A percentile compares a stretch with the other conserved stretches of the same genome.
Conservation (phyloP, 1,140 invertebrate genomes). For the Procambarus clarkii region DNA sequence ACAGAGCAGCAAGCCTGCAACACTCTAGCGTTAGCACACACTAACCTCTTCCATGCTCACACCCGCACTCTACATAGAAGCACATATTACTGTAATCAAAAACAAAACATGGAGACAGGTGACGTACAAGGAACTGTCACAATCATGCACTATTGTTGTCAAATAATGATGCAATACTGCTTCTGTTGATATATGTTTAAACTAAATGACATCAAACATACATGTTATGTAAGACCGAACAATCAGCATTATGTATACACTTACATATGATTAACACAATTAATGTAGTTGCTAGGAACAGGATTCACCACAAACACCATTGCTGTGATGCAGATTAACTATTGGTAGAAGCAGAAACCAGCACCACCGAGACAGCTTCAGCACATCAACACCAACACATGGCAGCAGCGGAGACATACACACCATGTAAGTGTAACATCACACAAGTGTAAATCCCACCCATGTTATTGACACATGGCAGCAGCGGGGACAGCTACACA, state of each 20-base stretch:
- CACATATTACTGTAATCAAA: background rate
- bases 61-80: background rate
- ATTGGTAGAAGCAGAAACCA: background rate
- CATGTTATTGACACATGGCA: background rate
- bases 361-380: background rate
- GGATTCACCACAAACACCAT: background rate
- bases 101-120: background rate
- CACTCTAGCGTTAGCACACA: slow-evolving; percentile 7
- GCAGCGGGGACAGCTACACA: background rate
- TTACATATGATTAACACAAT: background rate
- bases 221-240: background rate
- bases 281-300: background rate
- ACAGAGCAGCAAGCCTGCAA: slow-evolving; percentile 60
- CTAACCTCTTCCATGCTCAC: background rate
- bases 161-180: background rate
- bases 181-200: background rate
- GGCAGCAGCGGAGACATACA: background rate
- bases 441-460: background rate
- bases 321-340: background rate
- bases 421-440: slow-evolving; percentile 16
- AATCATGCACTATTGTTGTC: background rate
- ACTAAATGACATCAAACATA: background rate
- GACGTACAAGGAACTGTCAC: background rate
- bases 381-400: background rate
- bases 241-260: background rate